Conservation (phyloP, 1,140 invertebrate species). For the Venturia canescens region DNA sequence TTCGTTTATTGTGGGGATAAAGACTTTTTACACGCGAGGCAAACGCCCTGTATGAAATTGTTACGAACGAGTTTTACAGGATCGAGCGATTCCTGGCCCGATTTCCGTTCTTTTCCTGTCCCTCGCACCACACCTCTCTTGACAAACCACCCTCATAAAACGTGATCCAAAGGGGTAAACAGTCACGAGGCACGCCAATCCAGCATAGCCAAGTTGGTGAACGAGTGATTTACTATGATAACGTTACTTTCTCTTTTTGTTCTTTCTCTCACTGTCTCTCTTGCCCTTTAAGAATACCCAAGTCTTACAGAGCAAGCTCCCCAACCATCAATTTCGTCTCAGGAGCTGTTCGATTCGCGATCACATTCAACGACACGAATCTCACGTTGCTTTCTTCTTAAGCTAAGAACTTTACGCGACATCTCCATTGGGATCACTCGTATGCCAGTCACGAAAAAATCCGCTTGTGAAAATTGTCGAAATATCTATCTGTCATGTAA, state of each 20-base stretch:
- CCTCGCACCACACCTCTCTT: not conserved
- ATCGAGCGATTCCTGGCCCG: slow-evolving; percentile 16
- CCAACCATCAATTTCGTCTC: not conserved
- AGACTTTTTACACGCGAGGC: slow-evolving; percentile 13
- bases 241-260: not conserved
- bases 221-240: slow-evolving; percentile 5
- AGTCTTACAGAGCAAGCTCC: not conserved
- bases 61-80: slow-evolving; percentile 19
- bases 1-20: not conserved
- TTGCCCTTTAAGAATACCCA: no score
- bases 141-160: not conserved
- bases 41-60: slow-evolving; percentile 4
- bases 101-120: not conserved
- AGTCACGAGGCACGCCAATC: slow-evolving; percentile 13
- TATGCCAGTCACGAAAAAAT: slow-evolving; percentile 9
- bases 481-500: not conserved
- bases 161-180: not conserved
- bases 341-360: not conserved
- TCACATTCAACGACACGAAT: not conserved
- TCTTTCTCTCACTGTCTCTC: no score
- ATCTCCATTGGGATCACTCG: not conserved
- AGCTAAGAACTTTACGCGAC: not conserved
- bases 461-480: not conserved
- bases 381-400: not conserved
- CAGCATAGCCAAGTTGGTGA: not conserved